phyloP scores from a whole-genome alignment of 1,140 invertebrate genomes.

The Eriosoma lanigerum region DNA sequence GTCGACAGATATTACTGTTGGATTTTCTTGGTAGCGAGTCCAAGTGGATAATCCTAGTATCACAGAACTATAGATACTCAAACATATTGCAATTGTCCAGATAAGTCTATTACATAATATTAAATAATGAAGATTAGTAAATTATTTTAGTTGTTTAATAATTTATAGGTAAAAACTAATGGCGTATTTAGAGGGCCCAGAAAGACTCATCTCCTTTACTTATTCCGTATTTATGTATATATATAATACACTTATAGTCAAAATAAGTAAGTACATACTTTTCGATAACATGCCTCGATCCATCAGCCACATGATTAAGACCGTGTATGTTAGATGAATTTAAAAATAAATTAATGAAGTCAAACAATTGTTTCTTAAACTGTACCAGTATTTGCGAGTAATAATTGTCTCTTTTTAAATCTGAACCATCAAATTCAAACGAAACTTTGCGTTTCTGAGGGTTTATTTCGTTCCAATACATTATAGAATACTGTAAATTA shows the following conservation, averaged over 20 bases:
- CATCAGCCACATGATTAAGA: neutral
- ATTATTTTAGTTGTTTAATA: neutral
- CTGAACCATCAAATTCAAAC: neutral
- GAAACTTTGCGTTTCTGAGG: neutral
- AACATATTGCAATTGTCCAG: conserved; percentile 60
- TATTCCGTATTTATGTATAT: neutral
- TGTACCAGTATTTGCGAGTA: neutral
- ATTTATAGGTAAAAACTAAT: too few species aligned
- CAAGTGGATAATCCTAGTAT: conserved; percentile 65
- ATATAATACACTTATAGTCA: too few species aligned
- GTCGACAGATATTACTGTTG: conserved; percentile 73
- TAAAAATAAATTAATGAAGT: conserved; percentile 23
- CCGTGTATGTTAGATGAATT: conserved; percentile 20
- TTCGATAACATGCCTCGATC: conserved; percentile 17
- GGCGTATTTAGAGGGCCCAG: too few species aligned
- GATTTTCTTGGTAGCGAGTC: conserved; percentile 66
- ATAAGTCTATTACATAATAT: conserved; percentile 56
- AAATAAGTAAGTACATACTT: neutral
- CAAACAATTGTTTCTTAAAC: neutral
- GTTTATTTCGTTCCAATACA: conserved; percentile 12
- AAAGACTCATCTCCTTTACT: neutral
- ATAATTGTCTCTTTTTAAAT: neutral
- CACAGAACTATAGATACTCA: conserved; percentile 59
- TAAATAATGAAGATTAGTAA: neutral
- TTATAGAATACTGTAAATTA: neutral